Conservation (phyloP, 2,888 invertebrate genomes). For the Mythimna vitellina region DNA sequence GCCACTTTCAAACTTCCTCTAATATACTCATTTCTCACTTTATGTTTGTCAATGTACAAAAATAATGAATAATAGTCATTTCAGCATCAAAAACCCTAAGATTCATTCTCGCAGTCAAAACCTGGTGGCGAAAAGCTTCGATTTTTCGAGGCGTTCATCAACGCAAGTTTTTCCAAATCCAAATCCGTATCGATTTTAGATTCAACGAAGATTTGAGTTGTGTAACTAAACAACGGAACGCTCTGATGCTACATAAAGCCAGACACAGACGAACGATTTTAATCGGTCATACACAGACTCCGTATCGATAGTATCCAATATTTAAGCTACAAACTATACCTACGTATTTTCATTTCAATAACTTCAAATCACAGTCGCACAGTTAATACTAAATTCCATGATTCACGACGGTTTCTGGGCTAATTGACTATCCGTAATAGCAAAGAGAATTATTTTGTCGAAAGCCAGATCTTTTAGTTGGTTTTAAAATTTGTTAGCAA, state of each 20-base stretch:
- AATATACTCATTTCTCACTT: too few relatives aligned
- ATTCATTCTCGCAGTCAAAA: not conserved
- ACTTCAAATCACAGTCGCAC: too few relatives aligned
- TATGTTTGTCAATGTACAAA: too few relatives aligned
- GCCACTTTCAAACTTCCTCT: too few relatives aligned
- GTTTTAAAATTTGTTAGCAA: too few relatives aligned
- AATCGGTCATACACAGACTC: not conserved
- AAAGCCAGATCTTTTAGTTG: too few relatives aligned
- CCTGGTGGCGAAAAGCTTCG: not conserved
- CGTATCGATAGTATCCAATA: not conserved
- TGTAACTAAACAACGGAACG: conserved; percentile 50
- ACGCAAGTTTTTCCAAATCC: conserved; percentile 34
- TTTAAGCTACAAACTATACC: not conserved
- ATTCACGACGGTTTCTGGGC: too few relatives aligned
- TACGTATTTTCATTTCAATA: not conserved
- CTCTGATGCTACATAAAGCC: conserved; percentile 32
- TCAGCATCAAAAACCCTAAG: not conserved
- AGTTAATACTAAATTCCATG: too few relatives aligned
- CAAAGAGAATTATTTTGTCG: too few relatives aligned
- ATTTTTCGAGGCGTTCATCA: conserved; percentile 33
- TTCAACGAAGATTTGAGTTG: conserved; percentile 44
- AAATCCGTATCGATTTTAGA: conserved; percentile 57
- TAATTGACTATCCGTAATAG: too few relatives aligned
- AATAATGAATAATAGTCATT: too few relatives aligned
- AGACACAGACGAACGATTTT: conserved; percentile 3